Evolutionary conservation across 2,113 vertebrate species (phyloP).

Genomic region (Ammodytes marinus): DNA sequence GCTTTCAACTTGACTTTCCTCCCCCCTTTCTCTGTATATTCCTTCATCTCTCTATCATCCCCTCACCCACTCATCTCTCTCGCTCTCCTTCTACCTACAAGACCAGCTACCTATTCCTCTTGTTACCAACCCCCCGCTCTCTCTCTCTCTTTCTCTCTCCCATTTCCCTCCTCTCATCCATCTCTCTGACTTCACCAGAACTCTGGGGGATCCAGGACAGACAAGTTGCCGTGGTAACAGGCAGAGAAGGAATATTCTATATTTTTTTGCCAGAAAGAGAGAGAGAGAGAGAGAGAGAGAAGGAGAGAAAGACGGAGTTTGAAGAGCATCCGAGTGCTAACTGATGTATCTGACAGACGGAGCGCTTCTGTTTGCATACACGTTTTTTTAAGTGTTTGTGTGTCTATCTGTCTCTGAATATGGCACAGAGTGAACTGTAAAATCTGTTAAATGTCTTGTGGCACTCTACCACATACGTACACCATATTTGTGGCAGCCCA

Average conservation of each 20-base stretch:
- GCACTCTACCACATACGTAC: slow-evolving; percentile 21
- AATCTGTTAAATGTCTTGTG: slow-evolving; percentile 50
- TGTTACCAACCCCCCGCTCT: slow-evolving; percentile 16
- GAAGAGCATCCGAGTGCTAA: slow-evolving; percentile 54
- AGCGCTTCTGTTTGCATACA: slow-evolving; percentile 46
- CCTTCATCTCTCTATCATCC: slow-evolving; percentile 55
- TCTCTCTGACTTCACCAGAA: slow-evolving; percentile 80
- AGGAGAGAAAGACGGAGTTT: slow-evolving; percentile 32
- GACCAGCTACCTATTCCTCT: slow-evolving; percentile 59
- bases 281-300: slow-evolving; percentile 24
- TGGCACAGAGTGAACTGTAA: slow-evolving; percentile 36
- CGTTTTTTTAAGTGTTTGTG: slow-evolving; percentile 24
- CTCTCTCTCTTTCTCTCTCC: slow-evolving; percentile 33
- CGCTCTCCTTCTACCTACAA: slow-evolving; percentile 35
- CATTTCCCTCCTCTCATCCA: slow-evolving; percentile 77
- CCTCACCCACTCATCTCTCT: slow-evolving; percentile 54
- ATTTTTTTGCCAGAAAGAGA: slow-evolving; percentile 50
- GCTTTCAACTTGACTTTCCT: slow-evolving; percentile 55
- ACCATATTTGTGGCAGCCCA: slow-evolving; percentile 39
- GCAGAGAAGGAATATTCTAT: slow-evolving; percentile 74
- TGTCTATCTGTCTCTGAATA: slow-evolving; percentile 31
- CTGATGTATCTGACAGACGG: slow-evolving; percentile 70
- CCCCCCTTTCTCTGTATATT: slow-evolving; percentile 22
- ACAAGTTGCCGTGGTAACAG: slow-evolving; percentile 87
- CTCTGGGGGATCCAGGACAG: slow-evolving; percentile 85